Evolutionary conservation across 1,140 invertebrate genomes (phyloP).

Genomic region (Scaptomyza montana): DNA sequence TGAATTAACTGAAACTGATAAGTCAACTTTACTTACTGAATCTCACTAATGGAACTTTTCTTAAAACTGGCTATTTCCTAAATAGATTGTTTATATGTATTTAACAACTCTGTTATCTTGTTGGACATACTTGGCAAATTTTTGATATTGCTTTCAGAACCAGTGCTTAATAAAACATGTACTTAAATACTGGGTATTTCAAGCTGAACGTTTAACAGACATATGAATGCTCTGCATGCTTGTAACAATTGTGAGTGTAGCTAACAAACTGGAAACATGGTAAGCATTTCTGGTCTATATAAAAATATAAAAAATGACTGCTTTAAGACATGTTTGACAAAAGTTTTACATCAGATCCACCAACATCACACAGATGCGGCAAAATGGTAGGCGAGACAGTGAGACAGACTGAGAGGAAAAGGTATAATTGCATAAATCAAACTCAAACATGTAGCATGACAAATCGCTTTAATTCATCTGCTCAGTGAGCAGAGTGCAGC

Average conservation of each 20-base stretch:
- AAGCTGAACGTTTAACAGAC: slow-evolving; percentile 4
- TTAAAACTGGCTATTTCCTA: too few relatives aligned
- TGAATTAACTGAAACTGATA: too few relatives aligned
- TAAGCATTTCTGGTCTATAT: slow-evolving; percentile 76
- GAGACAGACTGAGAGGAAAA: slow-evolving; percentile 44
- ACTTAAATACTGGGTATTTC: background rate
- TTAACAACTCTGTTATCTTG: too few relatives aligned
- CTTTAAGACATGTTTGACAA: slow-evolving; percentile 81
- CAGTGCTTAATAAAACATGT: background rate
- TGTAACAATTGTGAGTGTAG: slow-evolving; percentile 42
- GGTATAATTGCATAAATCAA: slow-evolving; percentile 83
- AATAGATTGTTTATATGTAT: too few relatives aligned
- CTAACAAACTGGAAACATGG: slow-evolving; percentile 75
- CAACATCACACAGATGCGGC: slow-evolving; percentile 21
- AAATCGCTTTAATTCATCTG: slow-evolving; percentile 83
- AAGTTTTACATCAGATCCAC: slow-evolving; percentile 67
- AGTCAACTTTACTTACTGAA: too few relatives aligned
- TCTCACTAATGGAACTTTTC: too few relatives aligned
- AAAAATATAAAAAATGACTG: slow-evolving; percentile 75
- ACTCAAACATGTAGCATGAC: slow-evolving; percentile 82
- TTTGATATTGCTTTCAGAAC: background rate
- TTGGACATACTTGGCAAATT: too few relatives aligned
- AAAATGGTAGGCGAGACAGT: background rate
- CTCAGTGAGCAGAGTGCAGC: slow-evolving; percentile 61
- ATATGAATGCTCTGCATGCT: background rate